A percentile compares a stretch with the other conserved stretches of the same genome.
Conservation (phyloP, 2,888 invertebrate species). For the Pharmacophagus antenor region DNA sequence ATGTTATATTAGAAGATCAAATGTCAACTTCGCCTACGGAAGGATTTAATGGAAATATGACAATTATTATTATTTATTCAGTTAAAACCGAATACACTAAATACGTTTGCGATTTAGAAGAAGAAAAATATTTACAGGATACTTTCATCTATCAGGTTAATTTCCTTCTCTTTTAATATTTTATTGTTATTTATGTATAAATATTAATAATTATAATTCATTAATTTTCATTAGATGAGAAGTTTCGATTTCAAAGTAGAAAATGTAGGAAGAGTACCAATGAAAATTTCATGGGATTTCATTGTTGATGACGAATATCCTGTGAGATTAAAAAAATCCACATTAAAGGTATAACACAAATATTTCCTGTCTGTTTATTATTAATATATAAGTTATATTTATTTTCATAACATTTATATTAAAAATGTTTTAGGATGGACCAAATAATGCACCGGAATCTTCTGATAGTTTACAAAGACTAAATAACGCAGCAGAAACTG, state of each 20-base stretch:
- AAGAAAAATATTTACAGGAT: conserved; percentile 69
- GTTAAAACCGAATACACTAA: conserved; percentile 76
- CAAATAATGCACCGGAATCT: conserved; percentile 9
- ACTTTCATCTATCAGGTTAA: conserved; percentile 78
- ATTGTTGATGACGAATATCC: conserved; percentile 69
- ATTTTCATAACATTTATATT: background rate
- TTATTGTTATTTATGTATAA: no score
- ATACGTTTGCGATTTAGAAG: conserved; percentile 64
- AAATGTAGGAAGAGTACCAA: conserved; percentile 62
- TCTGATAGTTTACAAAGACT: conserved; percentile 5
- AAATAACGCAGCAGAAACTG: conserved; percentile 7
- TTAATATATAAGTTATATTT: background rate
- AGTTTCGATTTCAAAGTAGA: conserved; percentile 56
- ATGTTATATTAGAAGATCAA: conserved; percentile 54
- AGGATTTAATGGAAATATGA: conserved; percentile 45
- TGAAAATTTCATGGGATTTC: conserved; percentile 68
- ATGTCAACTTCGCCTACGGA: conserved; percentile 40
- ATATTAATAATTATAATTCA: no score
- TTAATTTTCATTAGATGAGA: conserved; percentile 47
- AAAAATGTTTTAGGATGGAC: conserved; percentile 13
- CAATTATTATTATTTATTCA: conserved; percentile 72
- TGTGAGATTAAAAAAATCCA: conserved; percentile 54
- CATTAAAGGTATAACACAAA: conserved; percentile 34
- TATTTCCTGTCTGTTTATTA: background rate
- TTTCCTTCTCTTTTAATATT: background rate